phyloP scores from a whole-genome alignment of 2,888 invertebrate genomes.

The Lycophotia porphyrea region DNA sequence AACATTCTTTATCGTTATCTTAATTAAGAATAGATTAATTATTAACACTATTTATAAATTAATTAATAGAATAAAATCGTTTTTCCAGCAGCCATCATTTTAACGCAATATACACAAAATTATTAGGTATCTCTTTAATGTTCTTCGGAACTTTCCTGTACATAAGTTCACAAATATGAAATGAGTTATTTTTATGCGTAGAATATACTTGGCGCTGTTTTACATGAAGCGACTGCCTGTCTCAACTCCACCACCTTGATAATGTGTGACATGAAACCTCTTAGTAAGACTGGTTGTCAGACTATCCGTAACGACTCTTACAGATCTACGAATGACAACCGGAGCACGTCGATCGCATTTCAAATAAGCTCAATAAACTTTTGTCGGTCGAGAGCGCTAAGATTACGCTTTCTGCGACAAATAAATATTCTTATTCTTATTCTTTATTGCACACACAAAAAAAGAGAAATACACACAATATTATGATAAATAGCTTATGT shows the following conservation, averaged over 20 bases:
- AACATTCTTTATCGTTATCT: too few relatives aligned
- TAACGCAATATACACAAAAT: too few relatives aligned
- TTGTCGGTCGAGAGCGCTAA: slow-evolving; percentile 17
- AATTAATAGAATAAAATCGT: neutral
- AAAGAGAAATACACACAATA: too few relatives aligned
- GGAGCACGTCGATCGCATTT: neutral
- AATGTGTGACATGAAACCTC: neutral
- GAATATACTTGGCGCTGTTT: neutral
- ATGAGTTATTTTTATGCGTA: neutral
- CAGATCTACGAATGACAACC: neutral
- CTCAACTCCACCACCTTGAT: neutral
- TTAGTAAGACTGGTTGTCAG: neutral
- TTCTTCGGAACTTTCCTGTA: neutral
- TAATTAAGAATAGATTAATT: neutral
- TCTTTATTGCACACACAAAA: too few relatives aligned
- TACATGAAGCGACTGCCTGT: neutral
- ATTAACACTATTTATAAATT: neutral
- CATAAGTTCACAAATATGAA: neutral
- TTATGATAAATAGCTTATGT: too few relatives aligned
- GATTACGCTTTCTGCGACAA: neutral
- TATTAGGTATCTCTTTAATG: neutral
- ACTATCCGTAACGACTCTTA: neutral
- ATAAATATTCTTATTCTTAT: neutral
- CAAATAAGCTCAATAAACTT: slow-evolving; percentile 3
- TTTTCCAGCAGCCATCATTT: neutral